Base-by-base conservation (phyloP, 2,888 invertebrate genomes). In the Campoplex capitator region DNA sequence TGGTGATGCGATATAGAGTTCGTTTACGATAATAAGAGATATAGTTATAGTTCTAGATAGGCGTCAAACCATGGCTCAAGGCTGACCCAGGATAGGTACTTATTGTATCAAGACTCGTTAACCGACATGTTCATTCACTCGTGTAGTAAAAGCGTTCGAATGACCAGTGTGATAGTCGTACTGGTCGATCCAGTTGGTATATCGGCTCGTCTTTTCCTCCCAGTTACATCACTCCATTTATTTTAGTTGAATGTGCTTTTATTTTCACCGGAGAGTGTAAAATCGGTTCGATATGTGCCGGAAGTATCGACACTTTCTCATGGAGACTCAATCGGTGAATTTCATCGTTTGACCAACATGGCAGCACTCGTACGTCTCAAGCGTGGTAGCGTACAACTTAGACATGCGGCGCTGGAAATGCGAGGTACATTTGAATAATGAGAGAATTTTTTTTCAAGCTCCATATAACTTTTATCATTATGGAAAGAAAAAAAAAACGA, bases 381-480 rank as follows among this genome's bases (percentile, higher is more conserved):
- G 92, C 93, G 95, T 78, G 95, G 96, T 70, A 96, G 95, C 91
- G 95, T 96, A 71, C 96, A 96, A 91, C 91, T 96, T 70, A 95
- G 95, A 91, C 94, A 94, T 88, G 95, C 95, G n/a, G 96, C 95
- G 38, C 95, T 95, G 91, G 95, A 95, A 89, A 95, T 96, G 77
- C 95, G 95, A 93, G 96, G 96, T 95, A 56, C 4, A 71, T 84
- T 71, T 62, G 51, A 13, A 13, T 54, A 71, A 23, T 16, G 7
- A 16, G 28, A 62, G 32, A 45, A 1, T 58, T 28, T 58, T 28
- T 13, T 56, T 23, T n/a, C 58, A 13, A 2, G 4, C 4, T 28
- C 13, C 1, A 18, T 18, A 0, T 18, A 0, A 42, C 42, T 7
- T 42, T 42, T 42, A 42, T 42, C 6, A 51, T 16, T 51, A 4